phyloP scores from a whole-genome alignment of 1,140 invertebrate species.

The Eubasilissa regina region DNA sequence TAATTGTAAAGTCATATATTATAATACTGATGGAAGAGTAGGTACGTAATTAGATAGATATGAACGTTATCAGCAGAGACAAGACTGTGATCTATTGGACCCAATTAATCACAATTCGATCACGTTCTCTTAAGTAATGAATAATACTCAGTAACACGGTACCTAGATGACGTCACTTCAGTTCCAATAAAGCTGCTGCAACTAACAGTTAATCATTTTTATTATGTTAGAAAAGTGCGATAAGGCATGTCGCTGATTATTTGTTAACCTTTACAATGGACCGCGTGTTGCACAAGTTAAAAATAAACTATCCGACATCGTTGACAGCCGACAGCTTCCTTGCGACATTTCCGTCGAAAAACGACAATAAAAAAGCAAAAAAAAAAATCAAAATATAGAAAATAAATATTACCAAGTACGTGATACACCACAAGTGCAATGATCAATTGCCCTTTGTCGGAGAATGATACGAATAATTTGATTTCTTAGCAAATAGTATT shows the following conservation, averaged over 20 bases:
- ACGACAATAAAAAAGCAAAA: background rate
- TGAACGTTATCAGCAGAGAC: background rate
- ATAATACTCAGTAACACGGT: background rate
- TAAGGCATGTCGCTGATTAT: slow-evolving; percentile 22
- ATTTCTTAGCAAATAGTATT: too few relatives aligned
- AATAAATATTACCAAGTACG: too few relatives aligned
- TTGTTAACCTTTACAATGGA: background rate
- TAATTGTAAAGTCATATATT: too few relatives aligned
- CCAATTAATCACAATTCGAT: slow-evolving; percentile 10
- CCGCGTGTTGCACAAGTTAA: background rate
- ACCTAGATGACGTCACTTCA: background rate
- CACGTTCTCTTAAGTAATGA: background rate
- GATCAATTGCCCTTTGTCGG: too few relatives aligned
- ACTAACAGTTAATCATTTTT: background rate
- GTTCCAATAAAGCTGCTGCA: background rate
- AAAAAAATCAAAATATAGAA: background rate
- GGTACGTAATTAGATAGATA: too few relatives aligned
- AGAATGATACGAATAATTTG: too few relatives aligned
- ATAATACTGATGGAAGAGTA: too few relatives aligned
- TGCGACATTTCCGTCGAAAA: background rate
- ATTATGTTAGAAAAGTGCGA: background rate
- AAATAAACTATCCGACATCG: background rate
- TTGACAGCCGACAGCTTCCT: background rate
- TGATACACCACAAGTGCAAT: too few relatives aligned
- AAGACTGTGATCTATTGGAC: slow-evolving; percentile 12